These are phyloP conservation scores for Siderastrea siderea DNA, from an alignment of 92 coral and sea anemone species.

Conservation along the genomic window DNA sequence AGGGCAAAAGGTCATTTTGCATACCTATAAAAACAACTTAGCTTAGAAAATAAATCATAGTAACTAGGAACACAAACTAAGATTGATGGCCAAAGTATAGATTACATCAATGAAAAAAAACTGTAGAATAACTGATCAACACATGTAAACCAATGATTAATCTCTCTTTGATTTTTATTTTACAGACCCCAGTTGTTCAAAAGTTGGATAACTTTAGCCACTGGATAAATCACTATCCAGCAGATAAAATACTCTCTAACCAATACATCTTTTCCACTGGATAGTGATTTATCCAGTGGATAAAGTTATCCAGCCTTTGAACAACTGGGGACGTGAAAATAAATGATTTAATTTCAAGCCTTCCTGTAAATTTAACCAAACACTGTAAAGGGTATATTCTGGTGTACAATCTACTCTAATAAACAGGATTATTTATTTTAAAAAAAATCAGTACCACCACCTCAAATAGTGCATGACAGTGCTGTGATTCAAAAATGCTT, in stretches of 20 bases:
- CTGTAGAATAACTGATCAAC: neutral
- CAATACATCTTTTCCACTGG: no score
- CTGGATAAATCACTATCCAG: no score
- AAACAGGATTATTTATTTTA: neutral
- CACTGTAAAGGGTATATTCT: no score
- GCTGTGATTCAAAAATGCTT: neutral
- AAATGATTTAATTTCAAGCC: no score
- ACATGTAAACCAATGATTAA: no score
- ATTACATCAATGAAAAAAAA: neutral
- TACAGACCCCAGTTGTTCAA: no score
- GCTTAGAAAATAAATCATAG: neutral
- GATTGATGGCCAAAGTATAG: constrained; percentile 44
- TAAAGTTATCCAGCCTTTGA: no score
- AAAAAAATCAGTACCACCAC: neutral
- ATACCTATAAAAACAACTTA: neutral
- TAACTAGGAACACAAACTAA: neutral
- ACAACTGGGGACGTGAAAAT: no score
- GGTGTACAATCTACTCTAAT: neutral
- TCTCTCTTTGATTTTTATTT: no score
- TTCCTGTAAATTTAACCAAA: no score
- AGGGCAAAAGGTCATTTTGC: neutral
- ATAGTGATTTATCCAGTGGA: no score
- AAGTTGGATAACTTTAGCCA: no score
- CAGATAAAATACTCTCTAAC: neutral
- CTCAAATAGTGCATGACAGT: neutral